Evolutionary conservation across 2,888 invertebrate species (phyloP).

Genomic region (Eristalis pertinax): DNA sequence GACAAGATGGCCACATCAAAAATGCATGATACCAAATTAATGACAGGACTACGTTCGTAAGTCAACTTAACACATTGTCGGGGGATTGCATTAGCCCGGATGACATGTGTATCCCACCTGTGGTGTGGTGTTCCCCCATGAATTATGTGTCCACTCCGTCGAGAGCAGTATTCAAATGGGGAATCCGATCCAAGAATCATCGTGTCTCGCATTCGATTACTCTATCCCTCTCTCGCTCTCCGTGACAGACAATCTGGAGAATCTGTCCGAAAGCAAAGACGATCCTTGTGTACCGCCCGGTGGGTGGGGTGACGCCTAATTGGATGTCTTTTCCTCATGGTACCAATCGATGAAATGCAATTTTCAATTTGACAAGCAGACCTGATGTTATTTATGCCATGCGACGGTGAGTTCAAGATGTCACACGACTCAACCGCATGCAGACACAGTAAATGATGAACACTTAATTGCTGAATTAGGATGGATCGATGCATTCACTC

Average conservation of each 20-base stretch:
- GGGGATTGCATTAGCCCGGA: slow-evolving; percentile 3
- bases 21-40: slow-evolving; percentile 7
- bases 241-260: neutral
- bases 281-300: neutral
- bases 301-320: neutral
- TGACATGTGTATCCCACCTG: slow-evolving; percentile 2
- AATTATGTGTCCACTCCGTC: slow-evolving; percentile 22
- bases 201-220: neutral
- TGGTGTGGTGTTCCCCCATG: slow-evolving; percentile 14
- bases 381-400: neutral
- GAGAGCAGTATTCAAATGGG: slow-evolving; percentile 12
- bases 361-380: slow-evolving; percentile 2
- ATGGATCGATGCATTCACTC: neutral
- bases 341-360: neutral
- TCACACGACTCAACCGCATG: no score
- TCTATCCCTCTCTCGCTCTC: neutral
- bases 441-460: neutral
- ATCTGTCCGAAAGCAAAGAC: neutral
- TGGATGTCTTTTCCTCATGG: neutral
- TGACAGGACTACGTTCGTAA: slow-evolving; percentile 11
- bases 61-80: slow-evolving; percentile 16
- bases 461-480: neutral
- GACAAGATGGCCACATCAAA: neutral
- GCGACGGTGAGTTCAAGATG: neutral
- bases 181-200: slow-evolving; percentile 20